Evolutionary conservation across 2,113 vertebrate species (phyloP).

Genomic region (Vidua macroura): DNA sequence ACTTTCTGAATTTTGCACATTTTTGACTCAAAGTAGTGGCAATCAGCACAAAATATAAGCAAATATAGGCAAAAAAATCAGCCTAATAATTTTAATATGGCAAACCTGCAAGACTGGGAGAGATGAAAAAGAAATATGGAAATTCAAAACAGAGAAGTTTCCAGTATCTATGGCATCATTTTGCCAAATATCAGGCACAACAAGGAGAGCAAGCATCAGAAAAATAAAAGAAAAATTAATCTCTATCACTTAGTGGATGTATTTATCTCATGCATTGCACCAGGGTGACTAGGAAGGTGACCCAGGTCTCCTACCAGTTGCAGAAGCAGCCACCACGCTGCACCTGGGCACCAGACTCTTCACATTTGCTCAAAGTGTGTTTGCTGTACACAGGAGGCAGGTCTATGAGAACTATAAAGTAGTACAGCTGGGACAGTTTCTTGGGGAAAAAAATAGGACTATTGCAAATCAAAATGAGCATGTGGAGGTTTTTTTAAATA

Average conservation of each 20-base stretch:
- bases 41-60: neutral
- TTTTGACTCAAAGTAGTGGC: neutral
- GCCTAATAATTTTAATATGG: neutral
- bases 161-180: neutral
- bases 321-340: neutral
- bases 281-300: accelerated
- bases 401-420: neutral
- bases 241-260: neutral
- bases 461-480: neutral
- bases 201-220: accelerated
- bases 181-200: neutral
- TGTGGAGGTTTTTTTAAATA: neutral
- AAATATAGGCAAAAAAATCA: neutral
- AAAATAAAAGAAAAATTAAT: neutral
- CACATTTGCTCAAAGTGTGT: neutral
- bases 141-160: neutral
- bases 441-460: accelerated
- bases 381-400: neutral
- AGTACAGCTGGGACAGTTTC: neutral
- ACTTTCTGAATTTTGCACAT: neutral
- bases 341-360: neutral
- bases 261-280: neutral
- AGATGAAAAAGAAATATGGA: neutral
- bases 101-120: neutral
- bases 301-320: neutral